Evolutionary conservation across 2,113 vertebrate genomes (phyloP).

Genomic region (Hyperopisus bebe): DNA sequence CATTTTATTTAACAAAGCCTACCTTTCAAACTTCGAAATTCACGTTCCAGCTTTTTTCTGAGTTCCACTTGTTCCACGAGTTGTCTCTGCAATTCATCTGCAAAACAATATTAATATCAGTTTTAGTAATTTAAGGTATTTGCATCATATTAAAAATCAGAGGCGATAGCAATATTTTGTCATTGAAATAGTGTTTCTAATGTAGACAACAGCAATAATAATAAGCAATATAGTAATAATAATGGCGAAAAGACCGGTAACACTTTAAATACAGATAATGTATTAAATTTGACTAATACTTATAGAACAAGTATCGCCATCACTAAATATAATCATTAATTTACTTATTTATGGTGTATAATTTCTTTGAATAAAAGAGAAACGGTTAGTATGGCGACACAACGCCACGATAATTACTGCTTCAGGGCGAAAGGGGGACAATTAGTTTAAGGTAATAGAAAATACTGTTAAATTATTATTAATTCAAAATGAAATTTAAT

Average conservation of each 20-base stretch:
- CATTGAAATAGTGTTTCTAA: neutral
- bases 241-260: neutral
- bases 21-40: conserved; percentile 98
- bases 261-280: neutral
- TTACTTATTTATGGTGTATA: conserved; percentile 5
- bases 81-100: conserved; percentile 92
- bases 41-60: conserved; percentile 91
- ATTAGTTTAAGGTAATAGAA: conserved; percentile 6
- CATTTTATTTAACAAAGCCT: conserved; percentile 27
- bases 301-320: neutral
- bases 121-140: neutral
- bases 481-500: conserved; percentile 8
- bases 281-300: neutral
- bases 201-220: neutral
- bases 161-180: neutral
- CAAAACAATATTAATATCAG: conserved; percentile 32
- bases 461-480: neutral
- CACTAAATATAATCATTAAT: conserved; percentile 2
- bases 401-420: conserved; percentile 4
- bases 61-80: conserved; percentile 93
- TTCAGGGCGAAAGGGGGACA: conserved; percentile 3
- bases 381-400: conserved; percentile 8
- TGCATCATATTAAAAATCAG: neutral
- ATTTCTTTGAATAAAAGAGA: neutral
- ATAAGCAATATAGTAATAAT: neutral